These are phyloP conservation scores for Chroicocephalus ridibundus DNA, from an alignment of 2,113 vertebrate species.

Conservation along the genomic window DNA sequence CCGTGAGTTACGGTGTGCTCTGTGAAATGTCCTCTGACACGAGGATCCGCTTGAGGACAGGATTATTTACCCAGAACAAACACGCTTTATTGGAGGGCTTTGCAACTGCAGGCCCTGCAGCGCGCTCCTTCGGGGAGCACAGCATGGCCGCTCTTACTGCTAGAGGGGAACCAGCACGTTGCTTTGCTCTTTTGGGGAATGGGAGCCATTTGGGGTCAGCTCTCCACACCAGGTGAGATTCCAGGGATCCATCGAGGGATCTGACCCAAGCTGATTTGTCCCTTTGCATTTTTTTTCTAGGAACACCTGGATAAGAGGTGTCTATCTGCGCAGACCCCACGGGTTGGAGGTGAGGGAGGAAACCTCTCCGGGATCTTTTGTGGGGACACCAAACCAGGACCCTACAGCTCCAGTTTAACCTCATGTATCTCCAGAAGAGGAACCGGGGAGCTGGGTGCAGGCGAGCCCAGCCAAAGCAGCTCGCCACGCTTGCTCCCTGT, in stretches of 20 bases:
- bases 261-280: neutral
- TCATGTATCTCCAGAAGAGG: neutral
- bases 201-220: neutral
- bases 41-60: neutral
- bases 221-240: neutral
- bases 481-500: neutral
- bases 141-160: neutral
- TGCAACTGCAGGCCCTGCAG: neutral
- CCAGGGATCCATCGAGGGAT: neutral
- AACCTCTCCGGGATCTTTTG: neutral
- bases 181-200: neutral
- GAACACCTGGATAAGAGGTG: neutral
- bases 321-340: neutral
- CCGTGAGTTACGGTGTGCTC: fast-evolving
- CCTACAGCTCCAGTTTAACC: neutral
- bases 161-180: fast-evolving
- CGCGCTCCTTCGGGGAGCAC: neutral
- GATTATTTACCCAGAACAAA: neutral
- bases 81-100: neutral
- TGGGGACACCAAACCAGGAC: neutral
- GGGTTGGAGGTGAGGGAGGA: neutral
- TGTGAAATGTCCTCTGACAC: neutral
- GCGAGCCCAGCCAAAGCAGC: neutral
- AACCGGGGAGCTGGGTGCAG: neutral
- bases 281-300: neutral